A percentile compares a stretch with the other conserved stretches of the same genome.
Conservation (phyloP, 2,113 vertebrate genomes). For the Hippocampus zosterae region DNA sequence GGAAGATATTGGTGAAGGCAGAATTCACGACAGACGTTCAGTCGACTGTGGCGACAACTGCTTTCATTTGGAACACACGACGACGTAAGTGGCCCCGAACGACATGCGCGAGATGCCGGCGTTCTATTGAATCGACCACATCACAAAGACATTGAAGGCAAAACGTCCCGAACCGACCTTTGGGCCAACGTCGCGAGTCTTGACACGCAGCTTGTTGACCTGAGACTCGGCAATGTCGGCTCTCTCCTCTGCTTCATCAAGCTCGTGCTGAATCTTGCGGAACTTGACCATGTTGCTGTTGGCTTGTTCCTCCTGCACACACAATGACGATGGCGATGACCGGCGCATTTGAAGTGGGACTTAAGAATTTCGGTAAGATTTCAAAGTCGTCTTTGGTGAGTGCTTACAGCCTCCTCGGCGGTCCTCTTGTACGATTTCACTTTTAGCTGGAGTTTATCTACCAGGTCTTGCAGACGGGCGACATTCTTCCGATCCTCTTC, state of each 20-base stretch:
- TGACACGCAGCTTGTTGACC: conserved; percentile 72
- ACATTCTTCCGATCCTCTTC: conserved; percentile 81
- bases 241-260: conserved; percentile 70
- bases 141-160: no score
- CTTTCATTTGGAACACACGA: neutral
- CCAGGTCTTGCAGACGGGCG: conserved; percentile 77
- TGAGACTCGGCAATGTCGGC: conserved; percentile 72
- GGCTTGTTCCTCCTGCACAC: conserved; percentile 67
- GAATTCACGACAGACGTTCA: neutral
- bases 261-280: conserved; percentile 64
- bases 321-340: no score
- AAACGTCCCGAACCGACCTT: conserved; percentile 49
- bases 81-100: neutral
- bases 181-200: conserved; percentile 64
- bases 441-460: conserved; percentile 72
- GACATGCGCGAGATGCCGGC: neutral
- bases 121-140: neutral
- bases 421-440: conserved; percentile 80
- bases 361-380: no score
- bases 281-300: conserved; percentile 67
- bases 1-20: neutral
- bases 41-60: neutral
- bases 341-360: no score
- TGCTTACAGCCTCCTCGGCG: conserved; percentile 72
- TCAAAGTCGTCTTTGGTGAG: neutral